Base-by-base conservation (phyloP, 2,113 vertebrate species). In the Burhinus bistriatus region DNA sequence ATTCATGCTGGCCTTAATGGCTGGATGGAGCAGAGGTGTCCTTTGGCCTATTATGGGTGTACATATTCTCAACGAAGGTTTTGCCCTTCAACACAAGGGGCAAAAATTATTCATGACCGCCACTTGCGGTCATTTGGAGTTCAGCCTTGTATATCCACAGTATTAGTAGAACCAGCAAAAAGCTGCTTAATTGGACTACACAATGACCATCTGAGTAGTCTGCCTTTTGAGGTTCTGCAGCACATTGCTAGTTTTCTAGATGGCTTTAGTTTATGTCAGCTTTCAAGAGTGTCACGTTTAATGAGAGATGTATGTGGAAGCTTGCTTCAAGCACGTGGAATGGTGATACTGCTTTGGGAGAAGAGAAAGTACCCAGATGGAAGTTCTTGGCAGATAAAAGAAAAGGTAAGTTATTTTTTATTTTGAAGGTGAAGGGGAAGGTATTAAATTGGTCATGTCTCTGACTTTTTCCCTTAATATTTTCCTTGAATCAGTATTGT, bases 1-100 rank as follows among this genome's bases (percentile, higher is more conserved):
- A 99, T 99, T 97, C 99, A 99, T 55, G 99, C 99, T 34, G 99
- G 99, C 81, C 99, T 99, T 90, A 99, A 99, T 42, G 99, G 99
- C 86, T 99, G 99, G 99, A 99, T 99, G 99, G 99, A 99, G 95
- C 99, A 99, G 90, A 98, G 99, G 76, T 99, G 99, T 88, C 99
- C 99, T 10, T 97, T 99, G 86, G 99, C 99, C 4, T 99, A 99
- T 97, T 99, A 99, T 82, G 99, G 99, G 83, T 99, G 99, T 97
- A 99, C 99, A 1, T 99, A 99, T 95, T 99, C 99, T 93, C 99
- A 99, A 87, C 98, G 99, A 89, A 98, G 99, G 97, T 99, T 99
- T 97, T 99, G 99, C 87, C 99, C 99, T 51, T 99, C 99, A 61
- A 97, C 97, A 38, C 98, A 98, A 91, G 99, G 99, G 40, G 98